Evolutionary conservation across 30 jellyfish, hydroid and myxozoan species (phyloP).

Genomic region (Phacellophora camtschatica): DNA sequence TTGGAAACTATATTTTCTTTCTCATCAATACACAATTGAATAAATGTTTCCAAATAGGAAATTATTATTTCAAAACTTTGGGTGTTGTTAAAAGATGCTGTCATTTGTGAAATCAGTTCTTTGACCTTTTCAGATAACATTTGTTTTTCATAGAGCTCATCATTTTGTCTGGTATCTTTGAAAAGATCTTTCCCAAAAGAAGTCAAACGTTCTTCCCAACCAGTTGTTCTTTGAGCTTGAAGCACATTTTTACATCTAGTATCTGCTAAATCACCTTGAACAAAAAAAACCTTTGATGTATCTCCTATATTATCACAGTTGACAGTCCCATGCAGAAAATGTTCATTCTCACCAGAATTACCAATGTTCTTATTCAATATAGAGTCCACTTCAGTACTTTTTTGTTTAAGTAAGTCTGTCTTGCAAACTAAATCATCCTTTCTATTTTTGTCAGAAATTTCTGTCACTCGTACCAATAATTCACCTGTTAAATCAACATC

Average conservation of each 20-base stretch:
- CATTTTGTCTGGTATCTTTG: neutral
- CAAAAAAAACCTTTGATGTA: neutral
- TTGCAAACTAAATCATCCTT: neutral
- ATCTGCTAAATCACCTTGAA: neutral
- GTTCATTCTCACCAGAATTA: neutral
- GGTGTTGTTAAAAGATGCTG: neutral
- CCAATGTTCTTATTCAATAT: neutral
- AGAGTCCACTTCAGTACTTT: neutral
- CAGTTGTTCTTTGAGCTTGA: neutral
- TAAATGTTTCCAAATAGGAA: slow-evolving; percentile 38
- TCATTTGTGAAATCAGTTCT: neutral
- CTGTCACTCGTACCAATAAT: neutral
- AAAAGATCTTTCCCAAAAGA: neutral
- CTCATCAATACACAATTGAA: slow-evolving; percentile 15
- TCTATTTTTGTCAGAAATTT: neutral
- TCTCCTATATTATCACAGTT: neutral
- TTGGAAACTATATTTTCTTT: slow-evolving; percentile 4
- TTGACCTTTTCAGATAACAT: neutral
- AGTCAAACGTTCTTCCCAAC: neutral
- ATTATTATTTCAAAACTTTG: slow-evolving; percentile 5
- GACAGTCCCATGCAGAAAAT: neutral
- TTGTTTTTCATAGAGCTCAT: neutral
- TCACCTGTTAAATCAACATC: neutral
- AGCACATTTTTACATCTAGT: neutral
- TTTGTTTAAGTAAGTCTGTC: no score